phyloP scores from a whole-genome alignment of 2,113 vertebrate species.

The Rousettus leschenaultii region DNA sequence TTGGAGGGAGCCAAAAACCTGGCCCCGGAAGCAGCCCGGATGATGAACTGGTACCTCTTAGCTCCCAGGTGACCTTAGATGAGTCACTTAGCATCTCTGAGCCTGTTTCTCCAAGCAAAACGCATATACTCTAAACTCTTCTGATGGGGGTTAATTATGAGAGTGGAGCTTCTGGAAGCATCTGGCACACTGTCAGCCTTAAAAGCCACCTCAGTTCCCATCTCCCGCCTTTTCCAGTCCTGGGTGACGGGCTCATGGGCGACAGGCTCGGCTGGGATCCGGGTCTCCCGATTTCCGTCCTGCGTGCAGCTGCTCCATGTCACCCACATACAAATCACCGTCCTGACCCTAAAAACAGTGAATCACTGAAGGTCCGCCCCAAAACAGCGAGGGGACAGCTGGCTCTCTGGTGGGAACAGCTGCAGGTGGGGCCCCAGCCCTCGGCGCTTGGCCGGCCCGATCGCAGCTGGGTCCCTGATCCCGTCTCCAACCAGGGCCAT shows the following conservation, averaged over 20 bases:
- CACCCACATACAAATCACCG: not conserved
- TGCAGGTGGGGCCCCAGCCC: not conserved
- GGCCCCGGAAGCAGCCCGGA: not conserved
- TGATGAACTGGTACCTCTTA: rapidly evolving
- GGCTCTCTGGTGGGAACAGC: conserved; percentile 17
- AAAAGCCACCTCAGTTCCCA: not conserved
- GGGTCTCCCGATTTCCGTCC: not conserved
- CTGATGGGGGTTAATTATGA: rapidly evolving
- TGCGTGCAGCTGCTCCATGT: rapidly evolving
- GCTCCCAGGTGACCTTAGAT: not conserved
- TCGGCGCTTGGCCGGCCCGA: not conserved
- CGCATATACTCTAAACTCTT: not conserved
- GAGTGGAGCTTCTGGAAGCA: too few species aligned
- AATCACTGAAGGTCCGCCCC: not conserved
- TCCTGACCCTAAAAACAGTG: not conserved
- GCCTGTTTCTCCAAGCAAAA: not conserved
- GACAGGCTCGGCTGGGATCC: not conserved
- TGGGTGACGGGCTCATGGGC: rapidly evolving
- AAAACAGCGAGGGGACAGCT: not conserved
- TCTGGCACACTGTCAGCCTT: rapidly evolving
- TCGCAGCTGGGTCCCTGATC: not conserved
- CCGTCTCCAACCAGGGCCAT: not conserved
- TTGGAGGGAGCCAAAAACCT: not conserved
- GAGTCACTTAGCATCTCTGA: rapidly evolving
- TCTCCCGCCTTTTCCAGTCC: not conserved